These are phyloP conservation scores for Gymnocypris eckloni DNA, from an alignment of 2,797 vertebrate genomes.

Conservation along the genomic window DNA sequence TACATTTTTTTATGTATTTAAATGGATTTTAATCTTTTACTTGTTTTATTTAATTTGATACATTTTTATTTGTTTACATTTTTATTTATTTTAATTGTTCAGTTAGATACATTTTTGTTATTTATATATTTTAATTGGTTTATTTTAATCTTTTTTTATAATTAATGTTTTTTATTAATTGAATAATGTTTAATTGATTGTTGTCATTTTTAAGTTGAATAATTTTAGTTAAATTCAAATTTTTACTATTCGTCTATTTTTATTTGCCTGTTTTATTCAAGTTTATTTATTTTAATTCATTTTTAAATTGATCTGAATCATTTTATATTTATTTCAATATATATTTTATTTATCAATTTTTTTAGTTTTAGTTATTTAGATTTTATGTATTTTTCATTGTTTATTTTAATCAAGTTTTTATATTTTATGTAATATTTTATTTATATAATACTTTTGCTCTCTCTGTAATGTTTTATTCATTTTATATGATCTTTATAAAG, in stretches of 20 bases:
- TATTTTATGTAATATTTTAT: too few species aligned
- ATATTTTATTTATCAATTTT: neutral
- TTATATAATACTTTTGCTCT: too few species aligned
- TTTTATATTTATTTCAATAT: neutral
- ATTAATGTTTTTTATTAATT: too few species aligned
- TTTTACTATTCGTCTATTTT: neutral
- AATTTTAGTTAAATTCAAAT: neutral
- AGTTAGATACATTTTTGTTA: too few species aligned
- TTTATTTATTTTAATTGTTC: too few species aligned
- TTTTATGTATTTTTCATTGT: too few species aligned
- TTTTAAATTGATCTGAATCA: accelerated
- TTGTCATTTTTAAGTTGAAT: neutral
- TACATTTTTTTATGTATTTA: too few species aligned
- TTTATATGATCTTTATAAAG: neutral
- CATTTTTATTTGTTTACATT: too few species aligned
- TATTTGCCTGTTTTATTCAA: neutral
- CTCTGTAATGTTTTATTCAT: neutral
- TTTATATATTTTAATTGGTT: neutral
- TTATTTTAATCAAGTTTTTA: too few species aligned
- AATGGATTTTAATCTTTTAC: too few species aligned
- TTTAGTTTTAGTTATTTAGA: neutral
- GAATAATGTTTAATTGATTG: too few species aligned
- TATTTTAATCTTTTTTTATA: neutral
- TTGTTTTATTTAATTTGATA: too few species aligned
- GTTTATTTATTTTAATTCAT: neutral